Evolutionary conservation across 2,113 vertebrate species (phyloP).

Genomic region (Channa maculata): DNA sequence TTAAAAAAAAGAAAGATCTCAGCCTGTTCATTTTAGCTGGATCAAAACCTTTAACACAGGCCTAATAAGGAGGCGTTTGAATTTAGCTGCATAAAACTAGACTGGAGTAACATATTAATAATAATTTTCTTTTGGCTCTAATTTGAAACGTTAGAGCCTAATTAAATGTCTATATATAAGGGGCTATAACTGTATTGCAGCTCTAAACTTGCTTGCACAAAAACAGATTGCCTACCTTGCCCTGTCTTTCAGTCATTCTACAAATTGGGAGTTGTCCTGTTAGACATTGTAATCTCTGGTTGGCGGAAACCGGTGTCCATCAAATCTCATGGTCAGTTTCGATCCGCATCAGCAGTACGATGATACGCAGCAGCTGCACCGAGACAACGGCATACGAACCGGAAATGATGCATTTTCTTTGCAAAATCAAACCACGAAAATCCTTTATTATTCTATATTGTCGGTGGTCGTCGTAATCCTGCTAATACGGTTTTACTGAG

Average conservation of each 20-base stretch:
- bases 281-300: conserved; percentile 51
- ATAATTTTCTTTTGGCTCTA: too few relatives aligned
- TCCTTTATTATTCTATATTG: fast-evolving
- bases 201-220: conserved; percentile 1
- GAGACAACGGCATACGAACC: conserved; percentile 22
- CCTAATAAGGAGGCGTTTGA: too few relatives aligned
- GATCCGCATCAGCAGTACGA: conserved; percentile 71
- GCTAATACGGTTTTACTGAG: background rate
- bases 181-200: too few relatives aligned
- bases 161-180: too few relatives aligned
- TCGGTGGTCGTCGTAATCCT: fast-evolving
- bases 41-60: too few relatives aligned
- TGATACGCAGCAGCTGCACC: conserved; percentile 54
- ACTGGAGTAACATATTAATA: too few relatives aligned
- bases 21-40: too few relatives aligned
- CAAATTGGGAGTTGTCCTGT: conserved; percentile 35
- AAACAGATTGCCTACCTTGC: conserved; percentile 35
- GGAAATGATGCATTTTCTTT: background rate
- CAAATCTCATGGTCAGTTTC: conserved; percentile 44
- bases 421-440: conserved; percentile 43
- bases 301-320: conserved; percentile 72
- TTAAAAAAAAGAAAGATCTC: too few relatives aligned
- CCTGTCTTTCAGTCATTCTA: conserved; percentile 52
- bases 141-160: too few relatives aligned
- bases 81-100: too few relatives aligned